A percentile compares a stretch with the other conserved stretches of the same genome.
phyloP scores from a whole-genome alignment of 2,797 vertebrate genomes.

The Molossus molossus region DNA sequence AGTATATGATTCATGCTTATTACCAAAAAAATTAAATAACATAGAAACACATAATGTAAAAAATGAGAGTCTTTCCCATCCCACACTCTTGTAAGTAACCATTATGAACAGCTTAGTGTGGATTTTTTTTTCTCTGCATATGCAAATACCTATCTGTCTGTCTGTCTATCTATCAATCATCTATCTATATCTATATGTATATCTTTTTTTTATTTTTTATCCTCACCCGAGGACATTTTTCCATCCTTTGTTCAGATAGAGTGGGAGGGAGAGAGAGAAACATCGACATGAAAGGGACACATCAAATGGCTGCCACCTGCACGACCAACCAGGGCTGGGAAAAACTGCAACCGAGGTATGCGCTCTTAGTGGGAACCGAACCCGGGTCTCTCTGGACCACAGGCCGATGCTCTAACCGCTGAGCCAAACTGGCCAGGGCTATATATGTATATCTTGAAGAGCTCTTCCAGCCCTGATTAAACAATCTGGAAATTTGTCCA shows the following conservation, averaged over 20 bases:
- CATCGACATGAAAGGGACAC: background rate
- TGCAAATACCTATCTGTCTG: background rate
- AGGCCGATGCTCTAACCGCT: background rate
- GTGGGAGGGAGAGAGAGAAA: background rate
- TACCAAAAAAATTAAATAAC: constrained; percentile 15
- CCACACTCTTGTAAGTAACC: background rate
- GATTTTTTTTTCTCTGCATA: background rate
- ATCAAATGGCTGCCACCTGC: background rate
- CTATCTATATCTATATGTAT: no score
- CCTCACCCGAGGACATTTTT: no score
- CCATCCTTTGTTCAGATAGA: no score
- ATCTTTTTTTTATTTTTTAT: background rate
- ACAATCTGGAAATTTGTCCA: background rate
- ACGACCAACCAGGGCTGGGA: background rate
- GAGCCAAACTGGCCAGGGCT: background rate
- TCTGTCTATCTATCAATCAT: no score
- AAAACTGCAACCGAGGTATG: background rate
- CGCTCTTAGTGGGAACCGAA: background rate
- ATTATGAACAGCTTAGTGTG: background rate
- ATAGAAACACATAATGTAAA: background rate
- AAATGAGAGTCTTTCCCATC: background rate
- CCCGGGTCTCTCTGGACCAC: background rate
- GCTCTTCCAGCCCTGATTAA: background rate
- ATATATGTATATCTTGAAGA: background rate
- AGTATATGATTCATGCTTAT: constrained; percentile 12